Evolutionary conservation across 2,797 vertebrate species (phyloP).

Genomic region (Rhynchotus rufescens): DNA sequence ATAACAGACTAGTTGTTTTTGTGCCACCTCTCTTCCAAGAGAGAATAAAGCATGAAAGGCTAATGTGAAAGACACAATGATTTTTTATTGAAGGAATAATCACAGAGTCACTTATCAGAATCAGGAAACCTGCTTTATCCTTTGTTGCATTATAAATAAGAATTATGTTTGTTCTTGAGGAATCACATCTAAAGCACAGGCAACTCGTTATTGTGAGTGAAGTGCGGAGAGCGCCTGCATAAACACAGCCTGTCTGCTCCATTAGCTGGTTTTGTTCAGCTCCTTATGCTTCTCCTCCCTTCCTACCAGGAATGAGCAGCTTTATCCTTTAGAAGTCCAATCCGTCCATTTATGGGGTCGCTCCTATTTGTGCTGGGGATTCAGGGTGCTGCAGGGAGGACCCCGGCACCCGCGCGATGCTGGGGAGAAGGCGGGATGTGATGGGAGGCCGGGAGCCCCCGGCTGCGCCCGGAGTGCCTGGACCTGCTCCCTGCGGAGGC

Average conservation of each 20-base stretch:
- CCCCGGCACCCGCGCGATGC: rapidly evolving
- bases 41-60: conserved; percentile 45
- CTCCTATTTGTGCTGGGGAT: not conserved
- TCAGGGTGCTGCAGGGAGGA: not conserved
- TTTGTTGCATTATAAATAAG: conserved; percentile 74
- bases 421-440: not conserved
- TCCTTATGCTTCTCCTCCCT: not conserved
- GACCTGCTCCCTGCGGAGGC: rapidly evolving
- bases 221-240: not conserved
- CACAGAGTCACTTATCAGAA: conserved; percentile 41
- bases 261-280: conserved; percentile 25
- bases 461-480: not conserved
- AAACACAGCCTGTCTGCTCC: conserved; percentile 35
- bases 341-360: not conserved
- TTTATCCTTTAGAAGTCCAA: not conserved
- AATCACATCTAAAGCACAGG: conserved; percentile 28
- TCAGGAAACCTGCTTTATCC: conserved; percentile 34
- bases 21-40: conserved; percentile 2
- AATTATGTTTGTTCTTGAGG: conserved; percentile 56
- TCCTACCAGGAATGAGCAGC: not conserved
- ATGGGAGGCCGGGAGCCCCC: not conserved
- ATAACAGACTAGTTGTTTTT: not conserved
- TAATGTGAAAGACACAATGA: not conserved
- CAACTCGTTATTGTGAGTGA: not conserved
- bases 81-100: conserved; percentile 60